Base-by-base conservation (phyloP, 2,888 invertebrate species). In the Sesia apiformis region DNA sequence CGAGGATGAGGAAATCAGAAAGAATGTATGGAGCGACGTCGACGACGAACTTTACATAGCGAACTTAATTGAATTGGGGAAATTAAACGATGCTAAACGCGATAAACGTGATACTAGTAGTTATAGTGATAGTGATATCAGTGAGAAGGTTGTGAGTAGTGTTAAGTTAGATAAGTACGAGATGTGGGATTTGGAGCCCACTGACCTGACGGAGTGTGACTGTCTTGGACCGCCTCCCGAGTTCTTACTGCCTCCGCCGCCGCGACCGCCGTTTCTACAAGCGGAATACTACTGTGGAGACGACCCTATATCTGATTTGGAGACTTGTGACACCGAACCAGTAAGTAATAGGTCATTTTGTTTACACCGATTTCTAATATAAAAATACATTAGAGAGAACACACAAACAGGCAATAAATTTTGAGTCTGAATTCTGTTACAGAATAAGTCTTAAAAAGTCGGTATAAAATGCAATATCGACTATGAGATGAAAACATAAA, bases 261-360 rank as follows among this genome's bases (percentile, higher is more conserved):
- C 94, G 50, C 82, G 94, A 71, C 94, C 94, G 54, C 94, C 94
- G 56, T 92, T 94, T 72, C 89, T 94, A 62, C 93, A 92, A 74
- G 90, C 92, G 59, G 93, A 93, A 55, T 91, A 92, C 68, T 92
- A 92, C 73, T 94, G 94, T 76, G 92, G 93, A 55, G 94, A 94
- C 78, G 93, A 93, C 65, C 92, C 93, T 52, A 90, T 94, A 68
- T 91, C 93, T 55, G 92, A 93, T 68, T 90, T 94, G 73, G 94
- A 94, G 82, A 93, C 94, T 68, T 94, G 94, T 82, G 93, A 94
- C 77, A 92, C 93, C 69, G 92, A 93, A 90, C 94, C 94, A 91
- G 94, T 94, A 83, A 93, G 93, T 92, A 23, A 4, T 51, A 23
- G 23, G 23, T 23, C 23, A 23, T 23, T 23, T 23, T 23, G 23